These are phyloP conservation scores for Phrynocephalus guinanensis DNA, from an alignment of 2,797 vertebrate species.

Conservation along the genomic window DNA sequence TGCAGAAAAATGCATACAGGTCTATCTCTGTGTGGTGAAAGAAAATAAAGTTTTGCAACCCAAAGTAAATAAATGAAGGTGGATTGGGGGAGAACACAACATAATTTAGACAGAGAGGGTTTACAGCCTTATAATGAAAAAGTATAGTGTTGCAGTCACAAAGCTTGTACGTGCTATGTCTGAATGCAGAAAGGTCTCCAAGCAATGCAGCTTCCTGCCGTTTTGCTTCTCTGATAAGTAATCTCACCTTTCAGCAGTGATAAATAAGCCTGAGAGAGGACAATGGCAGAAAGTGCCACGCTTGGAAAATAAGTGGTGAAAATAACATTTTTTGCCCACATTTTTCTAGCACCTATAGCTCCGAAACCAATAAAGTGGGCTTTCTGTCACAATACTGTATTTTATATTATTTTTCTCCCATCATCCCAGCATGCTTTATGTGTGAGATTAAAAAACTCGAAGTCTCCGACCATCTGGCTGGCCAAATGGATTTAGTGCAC, in stretches of 20 bases:
- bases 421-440: slow-evolving; percentile 81
- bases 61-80: too few species aligned
- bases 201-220: slow-evolving; percentile 43
- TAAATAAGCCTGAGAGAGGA: slow-evolving; percentile 53
- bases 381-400: slow-evolving; percentile 71
- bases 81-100: too few species aligned
- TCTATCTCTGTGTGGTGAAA: too few species aligned
- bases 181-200: slow-evolving; percentile 38
- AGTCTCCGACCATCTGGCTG: slow-evolving; percentile 87
- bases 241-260: slow-evolving; percentile 47
- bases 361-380: slow-evolving; percentile 55
- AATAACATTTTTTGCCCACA: slow-evolving; percentile 40
- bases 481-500: slow-evolving; percentile 83
- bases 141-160: not conserved
- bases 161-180: slow-evolving; percentile 23
- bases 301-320: slow-evolving; percentile 45
- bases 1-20: too few species aligned
- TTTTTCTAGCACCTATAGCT: slow-evolving; percentile 50
- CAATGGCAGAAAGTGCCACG: slow-evolving; percentile 4
- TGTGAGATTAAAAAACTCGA: slow-evolving; percentile 88
- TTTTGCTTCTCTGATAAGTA: slow-evolving; percentile 45
- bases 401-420: slow-evolving; percentile 73
- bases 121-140: not conserved
- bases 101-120: not conserved
- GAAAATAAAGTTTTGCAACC: too few species aligned